Evolutionary conservation across 2,113 vertebrate genomes (phyloP).

Genomic region (Indri indri): DNA sequence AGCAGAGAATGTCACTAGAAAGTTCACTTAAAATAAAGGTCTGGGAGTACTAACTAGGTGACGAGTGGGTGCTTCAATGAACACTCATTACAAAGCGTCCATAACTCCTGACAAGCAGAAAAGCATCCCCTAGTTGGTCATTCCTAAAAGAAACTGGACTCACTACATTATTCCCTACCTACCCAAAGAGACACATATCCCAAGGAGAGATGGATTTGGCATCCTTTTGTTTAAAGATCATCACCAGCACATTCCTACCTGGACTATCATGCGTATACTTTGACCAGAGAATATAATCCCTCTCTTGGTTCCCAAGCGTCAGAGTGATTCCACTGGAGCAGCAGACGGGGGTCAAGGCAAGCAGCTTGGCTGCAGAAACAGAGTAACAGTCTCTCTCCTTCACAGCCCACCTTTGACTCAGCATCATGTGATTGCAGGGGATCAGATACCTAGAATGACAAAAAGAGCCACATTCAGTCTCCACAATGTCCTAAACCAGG

Average conservation of each 20-base stretch:
- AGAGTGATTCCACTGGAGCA: slow-evolving; percentile 91
- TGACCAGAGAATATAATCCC: slow-evolving; percentile 92
- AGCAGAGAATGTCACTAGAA: not conserved
- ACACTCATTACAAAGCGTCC: not conserved
- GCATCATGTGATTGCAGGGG: slow-evolving; percentile 98
- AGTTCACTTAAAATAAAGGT: slow-evolving; percentile 39
- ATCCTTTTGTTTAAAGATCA: not conserved
- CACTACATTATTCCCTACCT: not conserved
- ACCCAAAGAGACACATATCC: not conserved
- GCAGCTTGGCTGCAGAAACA: slow-evolving; percentile 92
- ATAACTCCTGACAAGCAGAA: not conserved
- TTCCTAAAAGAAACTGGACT: not conserved
- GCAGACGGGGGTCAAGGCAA: slow-evolving; percentile 93
- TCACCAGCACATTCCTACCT: slow-evolving; percentile 74
- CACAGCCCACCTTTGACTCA: slow-evolving; percentile 94
- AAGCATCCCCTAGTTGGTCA: not conserved
- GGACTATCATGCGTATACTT: slow-evolving; percentile 82
- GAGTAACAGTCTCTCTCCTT: slow-evolving; percentile 96
- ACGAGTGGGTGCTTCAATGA: not conserved
- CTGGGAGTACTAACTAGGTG: not conserved
- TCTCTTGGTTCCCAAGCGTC: slow-evolving; percentile 88
- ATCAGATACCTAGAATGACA: slow-evolving; percentile 92
- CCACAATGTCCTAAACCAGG: not conserved
- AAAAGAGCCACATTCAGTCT: not conserved
- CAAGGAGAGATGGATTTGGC: not conserved